Evolutionary conservation across 2,888 invertebrate species (phyloP).

Genomic region (Globia sparganii): DNA sequence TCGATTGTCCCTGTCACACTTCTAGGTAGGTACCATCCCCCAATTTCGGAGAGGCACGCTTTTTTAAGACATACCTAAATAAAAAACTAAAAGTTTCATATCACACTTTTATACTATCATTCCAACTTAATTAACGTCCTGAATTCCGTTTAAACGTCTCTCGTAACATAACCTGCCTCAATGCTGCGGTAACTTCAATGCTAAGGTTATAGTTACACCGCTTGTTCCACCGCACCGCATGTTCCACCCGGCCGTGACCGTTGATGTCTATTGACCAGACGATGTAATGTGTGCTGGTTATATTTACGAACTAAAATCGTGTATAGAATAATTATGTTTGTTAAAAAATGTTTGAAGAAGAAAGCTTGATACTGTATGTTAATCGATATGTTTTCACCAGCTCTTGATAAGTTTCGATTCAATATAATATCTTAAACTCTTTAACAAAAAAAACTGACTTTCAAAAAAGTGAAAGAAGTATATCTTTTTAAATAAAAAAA

Average conservation of each 20-base stretch:
- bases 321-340: constrained; percentile 1
- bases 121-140: neutral
- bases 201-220: constrained; percentile 34
- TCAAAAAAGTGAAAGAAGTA: no score
- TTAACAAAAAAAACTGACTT: neutral
- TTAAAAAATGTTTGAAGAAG: neutral
- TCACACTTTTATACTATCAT: neutral
- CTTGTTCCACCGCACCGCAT: no score
- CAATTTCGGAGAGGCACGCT: neutral
- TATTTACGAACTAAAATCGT: constrained; percentile 27
- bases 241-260: neutral
- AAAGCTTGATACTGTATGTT: constrained; percentile 6
- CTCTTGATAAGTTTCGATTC: neutral
- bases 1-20: no score
- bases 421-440: neutral
- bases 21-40: no score
- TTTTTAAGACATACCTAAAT: neutral
- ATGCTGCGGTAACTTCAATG: constrained; percentile 44
- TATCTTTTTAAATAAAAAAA: no score
- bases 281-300: neutral
- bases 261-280: constrained; percentile 31
- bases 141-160: constrained; percentile 10
- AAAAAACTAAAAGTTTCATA: neutral
- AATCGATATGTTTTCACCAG: neutral
- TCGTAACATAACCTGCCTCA: constrained; percentile 65